These are phyloP conservation scores for Pseudoatta argentina DNA, from an alignment of 1,140 invertebrate species.

Conservation along the genomic window DNA sequence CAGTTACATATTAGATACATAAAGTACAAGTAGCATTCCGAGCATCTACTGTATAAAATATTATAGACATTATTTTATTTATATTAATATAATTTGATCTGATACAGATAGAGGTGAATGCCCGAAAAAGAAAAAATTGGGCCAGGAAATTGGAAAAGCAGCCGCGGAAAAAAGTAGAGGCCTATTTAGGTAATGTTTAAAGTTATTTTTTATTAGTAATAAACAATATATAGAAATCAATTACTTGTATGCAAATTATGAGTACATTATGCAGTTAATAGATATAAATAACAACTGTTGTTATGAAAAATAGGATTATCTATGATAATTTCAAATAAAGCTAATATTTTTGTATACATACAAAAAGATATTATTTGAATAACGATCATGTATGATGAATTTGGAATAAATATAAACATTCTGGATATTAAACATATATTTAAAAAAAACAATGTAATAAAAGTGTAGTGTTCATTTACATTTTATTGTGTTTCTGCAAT, in stretches of 20 bases:
- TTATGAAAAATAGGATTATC: neutral
- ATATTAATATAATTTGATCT: conserved; percentile 30
- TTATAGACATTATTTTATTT: neutral
- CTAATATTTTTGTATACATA: neutral
- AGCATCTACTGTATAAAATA: neutral
- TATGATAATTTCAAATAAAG: neutral
- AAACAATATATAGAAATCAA: neutral
- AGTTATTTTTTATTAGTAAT: neutral
- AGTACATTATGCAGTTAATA: neutral
- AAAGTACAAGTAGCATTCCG: neutral
- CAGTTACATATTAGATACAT: neutral
- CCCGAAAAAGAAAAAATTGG: conserved; percentile 95
- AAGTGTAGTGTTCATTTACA: conserved; percentile 4
- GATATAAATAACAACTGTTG: conserved; percentile 7
- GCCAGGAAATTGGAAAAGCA: conserved; percentile 98
- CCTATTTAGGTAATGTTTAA: conserved; percentile 89
- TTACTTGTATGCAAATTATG: neutral
- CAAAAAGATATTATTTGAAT: neutral
- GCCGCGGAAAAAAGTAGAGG: conserved; percentile 99
- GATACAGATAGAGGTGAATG: conserved; percentile 88
- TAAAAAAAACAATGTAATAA: neutral
- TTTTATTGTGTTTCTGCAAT: conserved; percentile 34
- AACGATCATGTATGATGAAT: neutral
- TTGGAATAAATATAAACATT: conserved; percentile 16
- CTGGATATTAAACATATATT: neutral